These are phyloP conservation scores for Loxodonta africana DNA, from an alignment of 2,113 vertebrate genomes.

Conservation along the genomic window DNA sequence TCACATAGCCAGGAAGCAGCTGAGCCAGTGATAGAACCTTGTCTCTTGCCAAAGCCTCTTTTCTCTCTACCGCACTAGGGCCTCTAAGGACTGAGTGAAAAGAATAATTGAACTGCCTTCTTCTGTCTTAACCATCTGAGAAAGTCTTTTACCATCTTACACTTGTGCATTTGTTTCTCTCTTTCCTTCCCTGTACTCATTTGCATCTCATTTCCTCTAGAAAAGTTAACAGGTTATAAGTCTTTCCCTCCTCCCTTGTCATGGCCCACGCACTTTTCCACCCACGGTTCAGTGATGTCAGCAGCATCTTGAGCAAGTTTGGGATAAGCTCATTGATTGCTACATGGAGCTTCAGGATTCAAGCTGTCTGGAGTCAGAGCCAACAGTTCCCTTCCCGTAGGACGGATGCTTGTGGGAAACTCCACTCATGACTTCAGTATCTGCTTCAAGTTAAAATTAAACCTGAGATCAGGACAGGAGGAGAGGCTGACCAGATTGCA, in stretches of 20 bases:
- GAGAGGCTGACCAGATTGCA: background rate
- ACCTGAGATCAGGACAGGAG: background rate
- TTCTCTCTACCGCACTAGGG: background rate
- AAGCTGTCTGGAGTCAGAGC: background rate
- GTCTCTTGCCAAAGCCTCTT: background rate
- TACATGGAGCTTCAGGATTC: background rate
- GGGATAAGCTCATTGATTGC: background rate
- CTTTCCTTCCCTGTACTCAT: slow-evolving; percentile 23
- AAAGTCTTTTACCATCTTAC: background rate
- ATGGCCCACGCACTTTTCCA: background rate
- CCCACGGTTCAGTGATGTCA: background rate
- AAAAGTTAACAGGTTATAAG: background rate
- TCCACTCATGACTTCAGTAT: background rate
- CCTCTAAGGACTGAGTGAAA: background rate
- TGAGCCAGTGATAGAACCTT: background rate
- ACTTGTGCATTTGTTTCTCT: background rate
- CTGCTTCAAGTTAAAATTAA: background rate
- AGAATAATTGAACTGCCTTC: background rate
- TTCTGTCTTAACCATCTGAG: background rate
- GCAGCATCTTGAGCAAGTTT: background rate
- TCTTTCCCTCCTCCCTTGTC: background rate
- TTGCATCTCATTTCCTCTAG: slow-evolving; percentile 61
- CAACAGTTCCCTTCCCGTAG: background rate
- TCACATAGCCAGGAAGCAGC: background rate
- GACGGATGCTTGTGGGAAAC: background rate